Conservation (phyloP, 2,113 vertebrate species). For the Nyctibius bracteatus region DNA sequence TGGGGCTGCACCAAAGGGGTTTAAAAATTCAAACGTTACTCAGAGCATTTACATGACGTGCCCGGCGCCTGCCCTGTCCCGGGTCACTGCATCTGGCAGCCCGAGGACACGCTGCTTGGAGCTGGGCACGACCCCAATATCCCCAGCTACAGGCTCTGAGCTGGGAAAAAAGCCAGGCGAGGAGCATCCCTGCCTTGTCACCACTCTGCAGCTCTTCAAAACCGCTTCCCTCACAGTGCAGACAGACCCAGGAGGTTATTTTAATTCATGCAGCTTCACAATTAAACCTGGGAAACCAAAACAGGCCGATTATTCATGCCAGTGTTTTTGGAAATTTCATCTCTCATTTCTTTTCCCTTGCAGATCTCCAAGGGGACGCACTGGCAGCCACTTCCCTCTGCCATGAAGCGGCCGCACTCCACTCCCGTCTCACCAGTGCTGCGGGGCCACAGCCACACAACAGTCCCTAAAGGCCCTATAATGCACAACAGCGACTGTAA, state of each 20-base stretch:
- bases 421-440: neutral
- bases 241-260: neutral
- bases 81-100: neutral
- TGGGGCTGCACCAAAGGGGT: neutral
- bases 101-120: neutral
- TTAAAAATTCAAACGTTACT: neutral
- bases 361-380: neutral
- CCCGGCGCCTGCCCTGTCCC: fast-evolving
- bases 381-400: neutral
- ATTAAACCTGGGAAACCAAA: conserved; percentile 28
- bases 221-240: neutral
- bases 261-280: conserved; percentile 30
- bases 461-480: neutral
- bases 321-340: neutral
- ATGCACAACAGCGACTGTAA: neutral
- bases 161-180: neutral
- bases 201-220: neutral
- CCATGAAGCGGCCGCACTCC: neutral
- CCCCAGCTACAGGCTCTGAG: neutral
- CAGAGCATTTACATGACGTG: fast-evolving
- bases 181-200: neutral
- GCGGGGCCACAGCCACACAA: fast-evolving
- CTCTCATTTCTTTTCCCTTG: neutral
- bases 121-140: neutral
- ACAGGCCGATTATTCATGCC: neutral